phyloP scores from a whole-genome alignment of 2,888 invertebrate species.

The Agrilus biguttatus region DNA sequence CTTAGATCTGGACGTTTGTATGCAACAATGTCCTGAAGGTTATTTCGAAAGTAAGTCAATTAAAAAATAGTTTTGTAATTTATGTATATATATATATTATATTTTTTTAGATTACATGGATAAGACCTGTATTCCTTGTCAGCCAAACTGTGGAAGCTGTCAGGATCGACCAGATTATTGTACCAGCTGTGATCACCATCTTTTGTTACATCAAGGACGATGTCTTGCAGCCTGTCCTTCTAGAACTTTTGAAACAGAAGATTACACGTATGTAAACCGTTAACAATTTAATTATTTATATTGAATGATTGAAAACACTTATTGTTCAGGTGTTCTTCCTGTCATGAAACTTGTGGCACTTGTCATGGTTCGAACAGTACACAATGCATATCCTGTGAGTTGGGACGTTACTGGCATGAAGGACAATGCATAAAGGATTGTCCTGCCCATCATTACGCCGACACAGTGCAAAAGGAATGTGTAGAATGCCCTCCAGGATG shows the following conservation, averaged over 20 bases:
- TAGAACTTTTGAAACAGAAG: conserved; percentile 72
- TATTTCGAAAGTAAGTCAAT: conserved; percentile 62
- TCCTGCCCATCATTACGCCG: conserved; percentile 59
- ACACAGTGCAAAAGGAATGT: conserved; percentile 67
- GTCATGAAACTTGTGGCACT: conserved; percentile 66
- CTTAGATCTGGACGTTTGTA: conserved; percentile 71
- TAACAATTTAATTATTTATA: not conserved
- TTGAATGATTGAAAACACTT: conserved; percentile 3
- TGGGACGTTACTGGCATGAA: conserved; percentile 54
- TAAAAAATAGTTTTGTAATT: not conserved
- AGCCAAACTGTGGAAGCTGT: conserved; percentile 74
- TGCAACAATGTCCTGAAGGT: conserved; percentile 80
- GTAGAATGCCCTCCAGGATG: conserved; percentile 68
- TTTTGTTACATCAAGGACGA: conserved; percentile 66
- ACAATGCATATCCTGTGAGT: conserved; percentile 70
- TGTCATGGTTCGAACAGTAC: conserved; percentile 64
- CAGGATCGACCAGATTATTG: conserved; percentile 71
- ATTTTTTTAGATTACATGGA: conserved; percentile 28
- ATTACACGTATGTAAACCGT: conserved; percentile 47
- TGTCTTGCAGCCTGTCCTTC: conserved; percentile 74
- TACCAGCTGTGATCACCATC: conserved; percentile 76
- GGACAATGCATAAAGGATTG: conserved; percentile 60
- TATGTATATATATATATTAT: not conserved
- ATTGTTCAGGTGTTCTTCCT: conserved; percentile 51
- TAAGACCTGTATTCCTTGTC: conserved; percentile 71